Conservation (phyloP, 2,888 invertebrate species). For the Rhimphoctona megacephalus region DNA sequence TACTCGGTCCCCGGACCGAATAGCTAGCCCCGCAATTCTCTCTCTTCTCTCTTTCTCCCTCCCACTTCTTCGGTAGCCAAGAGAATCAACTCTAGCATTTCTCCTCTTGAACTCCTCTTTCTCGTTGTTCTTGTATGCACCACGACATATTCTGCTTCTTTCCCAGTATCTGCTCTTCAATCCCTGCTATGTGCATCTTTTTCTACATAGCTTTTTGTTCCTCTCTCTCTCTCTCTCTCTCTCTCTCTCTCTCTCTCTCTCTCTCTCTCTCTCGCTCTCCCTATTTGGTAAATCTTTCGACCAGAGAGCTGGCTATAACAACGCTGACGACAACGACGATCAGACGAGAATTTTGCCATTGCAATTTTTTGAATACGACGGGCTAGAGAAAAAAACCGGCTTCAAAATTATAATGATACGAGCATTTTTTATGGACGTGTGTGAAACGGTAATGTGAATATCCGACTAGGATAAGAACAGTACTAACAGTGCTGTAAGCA, state of each 20-base stretch:
- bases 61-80: slow-evolving; percentile 37
- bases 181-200: slow-evolving; percentile 67
- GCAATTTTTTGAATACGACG: slow-evolving; percentile 50
- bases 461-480: too few relatives aligned
- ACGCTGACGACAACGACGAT: slow-evolving; percentile 55
- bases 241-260: slow-evolving; percentile 63
- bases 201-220: slow-evolving; percentile 67
- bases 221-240: slow-evolving; percentile 68
- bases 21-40: slow-evolving; percentile 55
- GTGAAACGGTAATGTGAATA: too few relatives aligned
- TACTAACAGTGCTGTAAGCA: too few relatives aligned
- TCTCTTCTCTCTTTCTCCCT: slow-evolving; percentile 36
- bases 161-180: slow-evolving; percentile 48
- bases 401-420: slow-evolving; percentile 85
- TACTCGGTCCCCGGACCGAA: slow-evolving; percentile 62
- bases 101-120: slow-evolving; percentile 61
- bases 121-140: slow-evolving; percentile 57
- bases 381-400: slow-evolving; percentile 82
- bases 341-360: slow-evolving; percentile 69
- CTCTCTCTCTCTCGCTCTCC: slow-evolving; percentile 67
- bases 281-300: slow-evolving; percentile 52
- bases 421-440: slow-evolving; percentile 84
- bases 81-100: slow-evolving; percentile 59
- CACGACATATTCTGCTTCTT: slow-evolving; percentile 53
- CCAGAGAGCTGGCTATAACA: slow-evolving; percentile 70